phyloP scores from a whole-genome alignment of 2,797 vertebrate species.

The Gorsachius magnificus region DNA sequence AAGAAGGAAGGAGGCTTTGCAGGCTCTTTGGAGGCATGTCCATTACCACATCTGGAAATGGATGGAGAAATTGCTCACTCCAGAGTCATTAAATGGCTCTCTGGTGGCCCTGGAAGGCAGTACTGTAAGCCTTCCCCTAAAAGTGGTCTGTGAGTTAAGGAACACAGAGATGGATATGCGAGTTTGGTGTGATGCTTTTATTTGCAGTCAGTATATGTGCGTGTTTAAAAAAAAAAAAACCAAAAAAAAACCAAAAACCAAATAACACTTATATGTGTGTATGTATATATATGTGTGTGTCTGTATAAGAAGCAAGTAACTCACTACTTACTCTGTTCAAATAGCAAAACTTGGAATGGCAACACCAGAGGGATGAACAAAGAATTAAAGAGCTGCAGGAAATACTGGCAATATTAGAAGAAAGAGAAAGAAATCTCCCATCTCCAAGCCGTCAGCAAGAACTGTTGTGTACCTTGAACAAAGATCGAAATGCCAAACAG shows the following conservation, averaged over 20 bases:
- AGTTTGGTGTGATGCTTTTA: neutral
- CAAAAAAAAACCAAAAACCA: too few species aligned
- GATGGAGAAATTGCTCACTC: neutral
- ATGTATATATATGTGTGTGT: fast-evolving
- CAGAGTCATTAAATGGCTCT: neutral
- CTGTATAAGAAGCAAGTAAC: neutral
- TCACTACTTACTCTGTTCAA: neutral
- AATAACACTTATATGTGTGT: neutral
- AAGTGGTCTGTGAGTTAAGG: neutral
- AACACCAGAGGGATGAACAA: conserved; percentile 84
- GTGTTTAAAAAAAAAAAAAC: too few species aligned
- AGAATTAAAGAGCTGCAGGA: conserved; percentile 85
- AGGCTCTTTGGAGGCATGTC: neutral
- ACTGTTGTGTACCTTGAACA: neutral
- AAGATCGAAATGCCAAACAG: neutral
- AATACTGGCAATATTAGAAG: conserved; percentile 76
- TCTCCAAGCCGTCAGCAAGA: conserved; percentile 56
- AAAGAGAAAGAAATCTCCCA: conserved; percentile 69
- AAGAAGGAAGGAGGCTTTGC: neutral
- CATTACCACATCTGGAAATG: neutral
- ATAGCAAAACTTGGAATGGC: conserved; percentile 84
- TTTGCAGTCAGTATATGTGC: neutral
- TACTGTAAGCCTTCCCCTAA: neutral
- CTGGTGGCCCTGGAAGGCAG: neutral
- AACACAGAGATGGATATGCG: neutral